Evolutionary conservation across 2,797 vertebrate species (phyloP).

Genomic region (Erethizon dorsatum): DNA sequence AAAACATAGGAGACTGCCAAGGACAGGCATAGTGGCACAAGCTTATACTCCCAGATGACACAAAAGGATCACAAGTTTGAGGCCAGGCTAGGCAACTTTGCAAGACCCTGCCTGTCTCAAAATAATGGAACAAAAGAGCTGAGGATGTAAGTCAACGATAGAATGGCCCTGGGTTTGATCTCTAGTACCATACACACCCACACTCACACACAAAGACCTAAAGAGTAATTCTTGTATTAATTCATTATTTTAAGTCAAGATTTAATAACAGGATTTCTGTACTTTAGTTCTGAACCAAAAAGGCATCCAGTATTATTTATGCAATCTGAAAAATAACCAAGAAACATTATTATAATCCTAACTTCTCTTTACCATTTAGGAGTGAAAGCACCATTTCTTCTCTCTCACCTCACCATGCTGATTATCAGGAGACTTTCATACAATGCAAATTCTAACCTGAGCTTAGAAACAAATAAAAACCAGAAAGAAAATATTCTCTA

Average conservation of each 20-base stretch:
- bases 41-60: not conserved
- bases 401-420: not conserved
- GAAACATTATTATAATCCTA: not conserved
- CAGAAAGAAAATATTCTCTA: not conserved
- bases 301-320: not conserved
- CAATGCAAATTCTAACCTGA: not conserved
- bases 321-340: not conserved
- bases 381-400: not conserved
- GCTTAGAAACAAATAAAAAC: slow-evolving; percentile 5
- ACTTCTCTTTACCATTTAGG: not conserved
- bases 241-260: slow-evolving; percentile 4
- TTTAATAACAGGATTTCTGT: slow-evolving; percentile 34
- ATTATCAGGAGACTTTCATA: not conserved
- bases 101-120: not conserved
- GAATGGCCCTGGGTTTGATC: not conserved
- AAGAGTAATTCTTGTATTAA: slow-evolving; percentile 27
- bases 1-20: not conserved
- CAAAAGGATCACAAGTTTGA: not conserved
- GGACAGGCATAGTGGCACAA: not conserved
- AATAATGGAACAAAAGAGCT: not conserved
- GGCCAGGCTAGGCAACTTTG: not conserved
- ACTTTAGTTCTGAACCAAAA: slow-evolving; percentile 53
- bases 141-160: not conserved
- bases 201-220: not conserved
- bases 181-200: not conserved